Percentiles rank a stretch among this genome's conserved stretches.
These are phyloP conservation scores for Papilio polyxenes DNA, from an alignment of 1,140 invertebrate species.

Conservation along the genomic window DNA sequence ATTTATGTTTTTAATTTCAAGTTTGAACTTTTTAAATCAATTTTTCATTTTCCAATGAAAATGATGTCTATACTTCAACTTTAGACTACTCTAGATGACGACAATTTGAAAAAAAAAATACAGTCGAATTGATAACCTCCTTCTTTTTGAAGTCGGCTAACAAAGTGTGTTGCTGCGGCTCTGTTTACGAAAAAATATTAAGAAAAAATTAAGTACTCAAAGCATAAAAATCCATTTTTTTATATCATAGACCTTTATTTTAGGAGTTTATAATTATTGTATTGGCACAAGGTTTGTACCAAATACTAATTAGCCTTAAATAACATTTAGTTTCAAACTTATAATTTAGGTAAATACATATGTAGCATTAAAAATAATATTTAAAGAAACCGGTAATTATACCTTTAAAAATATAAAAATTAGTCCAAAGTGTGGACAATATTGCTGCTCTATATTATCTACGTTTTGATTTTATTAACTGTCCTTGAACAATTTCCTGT, in stretches of 20 bases:
- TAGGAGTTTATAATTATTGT: background rate
- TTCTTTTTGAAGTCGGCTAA: too few species aligned
- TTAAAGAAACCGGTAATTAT: constrained; percentile 5
- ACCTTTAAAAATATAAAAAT: constrained; percentile 28
- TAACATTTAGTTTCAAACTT: background rate
- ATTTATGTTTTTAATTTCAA: too few species aligned
- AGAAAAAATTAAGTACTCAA: background rate
- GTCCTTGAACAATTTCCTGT: constrained; percentile 19
- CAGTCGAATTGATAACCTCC: too few species aligned
- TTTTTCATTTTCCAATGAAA: too few species aligned
- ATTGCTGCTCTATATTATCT: background rate
- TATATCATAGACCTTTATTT: background rate
- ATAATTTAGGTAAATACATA: constrained; percentile 3
- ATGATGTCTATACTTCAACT: too few species aligned
- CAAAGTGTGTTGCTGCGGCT: too few species aligned
- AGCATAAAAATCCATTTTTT: background rate
- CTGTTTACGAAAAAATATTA: too few species aligned
- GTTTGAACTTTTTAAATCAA: too few species aligned
- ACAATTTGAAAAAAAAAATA: too few species aligned
- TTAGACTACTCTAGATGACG: too few species aligned
- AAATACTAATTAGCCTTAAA: background rate
- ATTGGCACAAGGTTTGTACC: background rate
- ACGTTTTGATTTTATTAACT: constrained; percentile 1
- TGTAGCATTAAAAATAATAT: constrained; percentile 5
- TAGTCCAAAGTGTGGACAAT: constrained; percentile 7